Evolutionary conservation across 2,113 vertebrate genomes (phyloP), one percentile per base, ranked within the genome.

Genomic region (Cynoglossus semilaevis): DNA sequence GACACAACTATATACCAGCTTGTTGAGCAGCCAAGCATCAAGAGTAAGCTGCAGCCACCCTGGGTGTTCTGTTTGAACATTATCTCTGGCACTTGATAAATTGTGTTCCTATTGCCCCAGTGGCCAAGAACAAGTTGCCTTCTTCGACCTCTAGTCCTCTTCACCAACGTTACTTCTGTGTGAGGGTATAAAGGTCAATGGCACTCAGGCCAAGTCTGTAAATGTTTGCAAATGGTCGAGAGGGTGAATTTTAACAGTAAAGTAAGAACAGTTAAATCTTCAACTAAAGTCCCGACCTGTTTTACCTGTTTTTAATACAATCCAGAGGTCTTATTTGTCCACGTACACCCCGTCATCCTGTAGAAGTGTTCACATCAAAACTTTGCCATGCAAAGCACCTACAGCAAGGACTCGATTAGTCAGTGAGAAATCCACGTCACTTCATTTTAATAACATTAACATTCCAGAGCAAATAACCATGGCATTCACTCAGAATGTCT

Each of bases 111-210:
- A 57, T 62, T 73, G 36, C n/a, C 58, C 17, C 15, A 47, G 57
- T 49, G 63, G 19, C 35, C 14, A 17, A 35, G 41, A 17, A 48
- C 22, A 35, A 60, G 48, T 29, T 8, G 9, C 62, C 15, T 17
- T 37, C 58, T n/a, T 17, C 38, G 72, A 60, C 67, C 76, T 51
- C 53, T 41, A 51, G 42, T 63, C 58, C 44, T 52, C 5, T 2
- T n/a, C 18, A 38, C 72, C 58, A 57, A 29, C 22, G 6, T 53
- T 63, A 65, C 51, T 48, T 40, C 66, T 66, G 47, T 10, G 40
- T 37, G 40, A 48, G 22, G 45, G 77, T 62, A 74, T 38, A 81
- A 68, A 72, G 80, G 73, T 81, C 48, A 75, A 59, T 51, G 14
- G 42, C 51, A 35, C 50, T 16, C 16, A 8, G 49, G 51, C 37